Evolutionary conservation across 2,888 invertebrate species (phyloP).

Genomic region (Rhorus exstirpatorius): DNA sequence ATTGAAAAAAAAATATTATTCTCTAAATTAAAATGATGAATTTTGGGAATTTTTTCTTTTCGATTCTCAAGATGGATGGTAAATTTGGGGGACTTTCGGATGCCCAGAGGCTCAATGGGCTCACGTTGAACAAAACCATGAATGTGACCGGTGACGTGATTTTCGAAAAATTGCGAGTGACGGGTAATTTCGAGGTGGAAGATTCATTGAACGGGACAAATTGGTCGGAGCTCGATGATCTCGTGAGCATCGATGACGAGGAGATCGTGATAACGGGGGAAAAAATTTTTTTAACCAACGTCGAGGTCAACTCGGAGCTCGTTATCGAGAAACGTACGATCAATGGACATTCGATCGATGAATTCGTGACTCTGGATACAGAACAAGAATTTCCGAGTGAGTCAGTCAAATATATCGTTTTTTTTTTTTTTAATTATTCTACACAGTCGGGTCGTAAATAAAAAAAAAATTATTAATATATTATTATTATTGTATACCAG

Average conservation of each 20-base stretch:
- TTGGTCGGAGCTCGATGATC: constrained; percentile 86
- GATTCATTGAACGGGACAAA: constrained; percentile 84
- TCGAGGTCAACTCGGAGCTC: constrained; percentile 77
- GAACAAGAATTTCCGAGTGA: constrained; percentile 85
- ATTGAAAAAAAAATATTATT: no score
- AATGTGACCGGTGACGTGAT: constrained; percentile 82
- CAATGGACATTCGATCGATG: constrained; percentile 85
- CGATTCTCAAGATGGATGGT: constrained; percentile 86
- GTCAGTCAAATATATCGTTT: constrained; percentile 15
- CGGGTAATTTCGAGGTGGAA: constrained; percentile 86
- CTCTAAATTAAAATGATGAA: no score
- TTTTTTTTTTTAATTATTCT: constrained; percentile 5
- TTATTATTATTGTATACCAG: no score
- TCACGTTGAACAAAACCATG: constrained; percentile 85
- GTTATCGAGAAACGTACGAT: constrained; percentile 85
- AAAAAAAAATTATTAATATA: no score
- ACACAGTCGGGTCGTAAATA: no score
- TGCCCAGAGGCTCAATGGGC: constrained; percentile 81
- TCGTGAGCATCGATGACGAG: constrained; percentile 86
- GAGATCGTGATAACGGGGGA: constrained; percentile 84
- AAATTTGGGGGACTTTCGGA: constrained; percentile 85
- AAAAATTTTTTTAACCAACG: constrained; percentile 86
- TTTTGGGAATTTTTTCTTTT: no score
- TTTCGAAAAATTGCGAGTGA: constrained; percentile 86
- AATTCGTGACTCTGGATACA: constrained; percentile 87